These are phyloP conservation scores for Chiloscyllium plagiosum DNA, from an alignment of 2,113 vertebrate genomes.

Conservation along the genomic window DNA sequence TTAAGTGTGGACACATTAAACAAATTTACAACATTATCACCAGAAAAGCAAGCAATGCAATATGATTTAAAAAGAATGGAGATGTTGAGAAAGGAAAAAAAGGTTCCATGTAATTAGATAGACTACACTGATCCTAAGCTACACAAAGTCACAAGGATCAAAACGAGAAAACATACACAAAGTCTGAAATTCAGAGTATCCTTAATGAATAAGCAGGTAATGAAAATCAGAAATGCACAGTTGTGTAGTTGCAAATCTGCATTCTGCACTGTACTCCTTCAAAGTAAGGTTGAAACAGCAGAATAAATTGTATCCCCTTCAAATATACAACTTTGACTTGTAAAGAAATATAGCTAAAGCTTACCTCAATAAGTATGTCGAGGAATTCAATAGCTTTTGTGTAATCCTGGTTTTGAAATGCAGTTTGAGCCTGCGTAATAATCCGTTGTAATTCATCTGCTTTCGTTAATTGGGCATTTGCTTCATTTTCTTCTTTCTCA, in stretches of 20 bases:
- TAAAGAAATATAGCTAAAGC: constrained; percentile 41
- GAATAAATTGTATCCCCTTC: not conserved
- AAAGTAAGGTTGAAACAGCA: not conserved
- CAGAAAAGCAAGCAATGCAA: not conserved
- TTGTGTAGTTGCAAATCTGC: not conserved
- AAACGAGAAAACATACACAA: not conserved
- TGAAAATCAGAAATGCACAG: not conserved
- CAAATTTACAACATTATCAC: not conserved
- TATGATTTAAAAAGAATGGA: not conserved
- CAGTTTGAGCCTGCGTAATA: constrained; percentile 60
- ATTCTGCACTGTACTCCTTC: not conserved
- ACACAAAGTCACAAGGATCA: not conserved
- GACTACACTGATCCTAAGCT: not conserved
- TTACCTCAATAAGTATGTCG: constrained; percentile 79
- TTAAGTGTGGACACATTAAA: not conserved
- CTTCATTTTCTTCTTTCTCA: constrained; percentile 78
- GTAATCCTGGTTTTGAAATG: constrained; percentile 67
- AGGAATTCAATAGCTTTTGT: constrained; percentile 64
- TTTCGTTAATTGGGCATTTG: constrained; percentile 73
- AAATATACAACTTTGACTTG: not conserved
- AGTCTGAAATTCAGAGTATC: no score
- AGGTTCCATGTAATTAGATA: not conserved
- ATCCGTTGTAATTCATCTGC: constrained; percentile 83
- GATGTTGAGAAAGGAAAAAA: not conserved
- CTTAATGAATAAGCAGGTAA: not conserved